Evolutionary conservation across 2,888 invertebrate species (phyloP).

Genomic region (Dryococelus australis): DNA sequence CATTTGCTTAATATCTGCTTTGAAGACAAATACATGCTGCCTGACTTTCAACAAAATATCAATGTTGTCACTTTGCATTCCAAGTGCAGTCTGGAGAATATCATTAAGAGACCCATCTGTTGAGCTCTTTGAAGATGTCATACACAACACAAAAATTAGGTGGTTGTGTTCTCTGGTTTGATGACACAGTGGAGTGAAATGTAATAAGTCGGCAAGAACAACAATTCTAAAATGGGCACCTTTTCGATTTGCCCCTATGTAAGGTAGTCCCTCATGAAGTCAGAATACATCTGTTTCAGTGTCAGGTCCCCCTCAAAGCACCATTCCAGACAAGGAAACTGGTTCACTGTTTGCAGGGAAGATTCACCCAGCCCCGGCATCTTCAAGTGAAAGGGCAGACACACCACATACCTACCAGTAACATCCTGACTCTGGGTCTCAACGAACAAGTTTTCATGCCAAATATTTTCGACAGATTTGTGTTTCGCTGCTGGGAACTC

Average conservation of each 20-base stretch:
- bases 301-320: background rate
- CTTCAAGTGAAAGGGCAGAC: background rate
- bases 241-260: background rate
- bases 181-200: slow-evolving; percentile 19
- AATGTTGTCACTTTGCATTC: background rate
- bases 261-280: slow-evolving; percentile 17
- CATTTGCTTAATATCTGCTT: background rate
- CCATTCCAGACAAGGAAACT: background rate
- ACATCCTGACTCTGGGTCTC: background rate
- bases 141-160: background rate
- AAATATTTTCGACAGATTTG: no score
- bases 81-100: background rate
- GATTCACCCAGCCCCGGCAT: background rate
- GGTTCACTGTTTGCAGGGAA: background rate
- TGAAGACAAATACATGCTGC: background rate
- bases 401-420: background rate
- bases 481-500: no score
- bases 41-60: background rate
- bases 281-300: background rate
- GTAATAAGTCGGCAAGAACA: background rate
- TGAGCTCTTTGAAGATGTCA: background rate
- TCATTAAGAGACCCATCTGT: background rate
- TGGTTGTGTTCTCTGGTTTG: background rate
- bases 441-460: background rate
- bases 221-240: background rate